Base-by-base conservation (phyloP, 2,797 vertebrate species). In the Betta splendens region DNA sequence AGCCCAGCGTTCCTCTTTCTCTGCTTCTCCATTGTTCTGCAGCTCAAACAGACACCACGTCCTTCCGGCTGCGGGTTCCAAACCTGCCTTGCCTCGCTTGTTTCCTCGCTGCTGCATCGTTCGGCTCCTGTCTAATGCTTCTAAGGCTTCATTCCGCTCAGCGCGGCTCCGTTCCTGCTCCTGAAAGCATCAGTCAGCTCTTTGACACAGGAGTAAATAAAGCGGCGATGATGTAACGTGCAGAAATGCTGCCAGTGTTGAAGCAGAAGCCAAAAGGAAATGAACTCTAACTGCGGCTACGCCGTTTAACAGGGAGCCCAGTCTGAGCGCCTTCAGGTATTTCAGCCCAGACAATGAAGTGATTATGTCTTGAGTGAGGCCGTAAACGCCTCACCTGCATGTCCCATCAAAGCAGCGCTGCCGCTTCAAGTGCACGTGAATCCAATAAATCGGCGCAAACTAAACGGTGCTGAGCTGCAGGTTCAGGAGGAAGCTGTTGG, bases 181-280 rank as follows among this genome's bases (percentile, higher is more conserved):
- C 56, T 63, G 47, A 61, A 63, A 60, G 62, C 67, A 73, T 39
- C 53, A 71, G 23, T 72, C 68, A 66, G 63, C 45, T 62, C 72
- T 72, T 66, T 80, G 74, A 83, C 52, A 65, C 54, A 6, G 50
- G 43, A 65, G 56, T 70, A 75, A 75, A 82, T 73, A 80, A 62
- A 70, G 12, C 48, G 28, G n/a, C 3, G 48, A 72, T 87, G 87
- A 87, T 79, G 85, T 77, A 87, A 87, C 68, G 61, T 45, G 58
- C 32, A 64, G 83, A 86, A 84, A 83, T 69, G 53, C 70, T 79
- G 75, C 79, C 80, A 77, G 50, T 62, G 29, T 11, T 31, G 37
- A 76, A 72, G 49, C 35, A 51, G 55, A 58, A 70, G 71, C 70
- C 67, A 77, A 76, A 48, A 59, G 75, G 75, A 79, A 84, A 75